Base-by-base conservation (phyloP, 2,113 vertebrate species). In the Scophthalmus maximus region DNA sequence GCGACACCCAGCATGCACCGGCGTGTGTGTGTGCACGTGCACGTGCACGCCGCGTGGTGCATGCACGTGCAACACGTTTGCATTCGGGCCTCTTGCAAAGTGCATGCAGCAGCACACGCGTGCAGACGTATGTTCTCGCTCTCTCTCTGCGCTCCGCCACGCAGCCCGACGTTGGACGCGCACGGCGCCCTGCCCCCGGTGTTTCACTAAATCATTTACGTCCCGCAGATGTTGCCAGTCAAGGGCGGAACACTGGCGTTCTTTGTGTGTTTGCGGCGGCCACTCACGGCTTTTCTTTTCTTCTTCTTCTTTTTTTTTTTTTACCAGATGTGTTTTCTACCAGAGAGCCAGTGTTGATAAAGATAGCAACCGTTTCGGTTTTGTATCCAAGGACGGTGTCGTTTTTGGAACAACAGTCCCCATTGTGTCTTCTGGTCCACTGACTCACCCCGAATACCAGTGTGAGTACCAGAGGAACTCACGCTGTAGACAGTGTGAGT, bases 151-250 rank as follows among this genome's bases (percentile, higher is more conserved):
- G n/a, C 8, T 58, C 64, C 82, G 60, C 74, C 73, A 30, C 68
- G 42, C 63, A 68, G 55, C 50, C 2, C 46, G 17, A 42, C 73
- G 78, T 71, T 69, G 55, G 38, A 46, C 30, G 68, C 69, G 66
- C 70, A 53, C 38, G 23, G 62, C 70, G 52, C 38, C 22, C 36
- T 29, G 77, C 66, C 79, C 71, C 73, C 49, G 65, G 52, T 79
- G 81, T 85, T 80, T 64, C 64, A 76, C 78, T 91, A 89, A 91
- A 93, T 88, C 72, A 80, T 92, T 91, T 88, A 79, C 82, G 69
- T 86, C 68, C 78, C 67, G 56, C 61, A 81, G 75, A 89, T 83
- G 79, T 78, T 88, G 78, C 86, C 87, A 87, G 67, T 87, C 69
- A 82, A 67, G 26, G n/a, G 27, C 34, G 3, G 30, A 91, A 92